Conservation (phyloP, 2,888 invertebrate genomes). For the Rhogogaster chlorosoma region DNA sequence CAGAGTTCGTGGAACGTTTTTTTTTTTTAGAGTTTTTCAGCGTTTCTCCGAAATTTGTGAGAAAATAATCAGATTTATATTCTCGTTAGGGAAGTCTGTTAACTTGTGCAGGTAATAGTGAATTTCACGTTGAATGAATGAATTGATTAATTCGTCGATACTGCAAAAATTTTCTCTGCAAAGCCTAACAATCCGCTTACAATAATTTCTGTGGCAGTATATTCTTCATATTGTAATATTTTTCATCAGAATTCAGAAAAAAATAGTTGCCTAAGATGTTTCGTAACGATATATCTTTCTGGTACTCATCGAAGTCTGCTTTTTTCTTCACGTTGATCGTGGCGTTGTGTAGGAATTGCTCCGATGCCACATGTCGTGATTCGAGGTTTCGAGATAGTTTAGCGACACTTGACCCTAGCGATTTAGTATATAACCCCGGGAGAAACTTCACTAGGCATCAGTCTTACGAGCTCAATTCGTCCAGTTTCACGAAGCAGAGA, state of each 20-base stretch:
- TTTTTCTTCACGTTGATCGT: neutral
- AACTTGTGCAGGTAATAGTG: neutral
- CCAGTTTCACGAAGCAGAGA: neutral
- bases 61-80: no score
- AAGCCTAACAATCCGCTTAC: neutral
- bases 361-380: neutral
- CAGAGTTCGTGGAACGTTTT: no score
- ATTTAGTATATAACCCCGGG: neutral
- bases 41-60: no score
- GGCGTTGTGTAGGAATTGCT: neutral
- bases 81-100: no score
- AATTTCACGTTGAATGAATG: neutral
- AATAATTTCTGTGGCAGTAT: neutral
- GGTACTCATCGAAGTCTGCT: neutral
- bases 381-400: neutral
- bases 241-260: neutral
- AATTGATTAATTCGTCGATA: neutral
- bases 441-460: neutral
- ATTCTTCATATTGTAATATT: neutral
- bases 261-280: neutral
- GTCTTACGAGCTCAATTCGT: slow-evolving; percentile 9
- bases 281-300: neutral
- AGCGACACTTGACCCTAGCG: slow-evolving; percentile 13
- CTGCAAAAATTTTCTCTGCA: neutral
- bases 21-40: no score